These are phyloP conservation scores for Paralichthys olivaceus DNA, from an alignment of 2,113 vertebrate genomes.

Conservation along the genomic window DNA sequence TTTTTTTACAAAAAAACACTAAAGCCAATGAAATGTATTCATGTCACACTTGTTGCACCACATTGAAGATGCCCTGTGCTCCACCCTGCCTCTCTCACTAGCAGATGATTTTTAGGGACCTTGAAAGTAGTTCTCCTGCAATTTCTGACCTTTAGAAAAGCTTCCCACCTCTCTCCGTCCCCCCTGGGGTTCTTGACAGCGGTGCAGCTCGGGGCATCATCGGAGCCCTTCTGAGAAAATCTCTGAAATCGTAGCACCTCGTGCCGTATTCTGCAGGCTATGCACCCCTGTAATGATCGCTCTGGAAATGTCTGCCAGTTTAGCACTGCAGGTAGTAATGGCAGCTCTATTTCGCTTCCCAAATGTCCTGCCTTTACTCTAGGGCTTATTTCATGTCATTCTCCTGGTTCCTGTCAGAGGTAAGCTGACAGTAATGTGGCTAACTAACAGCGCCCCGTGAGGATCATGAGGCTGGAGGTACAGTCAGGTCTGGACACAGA, in stretches of 20 bases:
- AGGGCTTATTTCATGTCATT: conserved; percentile 52
- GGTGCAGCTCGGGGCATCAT: conserved; percentile 55
- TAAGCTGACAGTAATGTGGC: conserved; percentile 56
- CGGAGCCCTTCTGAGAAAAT: conserved; percentile 61
- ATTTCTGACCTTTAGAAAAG: conserved; percentile 59
- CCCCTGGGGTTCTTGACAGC: conserved; percentile 52
- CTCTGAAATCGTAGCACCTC: conserved; percentile 47
- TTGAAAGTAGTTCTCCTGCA: conserved; percentile 52
- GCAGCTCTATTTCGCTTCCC: conserved; percentile 55
- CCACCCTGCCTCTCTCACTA: conserved; percentile 32
- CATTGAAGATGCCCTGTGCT: conserved; percentile 32
- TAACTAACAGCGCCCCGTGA: conserved; percentile 58
- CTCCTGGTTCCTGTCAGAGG: conserved; percentile 52
- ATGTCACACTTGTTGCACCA: conserved; percentile 45
- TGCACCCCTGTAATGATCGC: conserved; percentile 53
- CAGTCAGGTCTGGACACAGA: conserved; percentile 23
- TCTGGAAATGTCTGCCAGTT: conserved; percentile 66
- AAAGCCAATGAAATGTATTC: conserved; percentile 27
- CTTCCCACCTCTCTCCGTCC: conserved; percentile 41
- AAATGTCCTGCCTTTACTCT: conserved; percentile 59
- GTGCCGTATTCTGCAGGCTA: conserved; percentile 54
- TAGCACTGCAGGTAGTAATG: conserved; percentile 75
- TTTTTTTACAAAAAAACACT: neutral
- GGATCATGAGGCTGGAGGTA: conserved; percentile 26
- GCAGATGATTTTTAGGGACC: conserved; percentile 30